Conservation (phyloP, 2,888 invertebrate genomes). For the Acrobasis repandana region DNA sequence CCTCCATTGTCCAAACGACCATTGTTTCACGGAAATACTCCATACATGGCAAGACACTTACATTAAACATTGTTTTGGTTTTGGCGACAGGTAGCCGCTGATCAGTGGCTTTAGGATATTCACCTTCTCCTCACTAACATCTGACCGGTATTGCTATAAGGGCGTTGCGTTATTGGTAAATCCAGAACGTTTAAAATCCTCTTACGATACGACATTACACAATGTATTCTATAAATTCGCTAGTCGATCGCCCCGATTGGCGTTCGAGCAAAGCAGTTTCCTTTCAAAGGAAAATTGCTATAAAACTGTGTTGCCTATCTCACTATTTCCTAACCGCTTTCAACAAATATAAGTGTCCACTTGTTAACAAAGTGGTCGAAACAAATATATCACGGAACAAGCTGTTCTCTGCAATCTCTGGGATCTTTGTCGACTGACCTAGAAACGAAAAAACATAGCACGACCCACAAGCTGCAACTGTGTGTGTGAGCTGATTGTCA, state of each 20-base stretch:
- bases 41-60: constrained; percentile 67
- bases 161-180: too few relatives aligned
- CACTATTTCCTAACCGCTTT: not conserved
- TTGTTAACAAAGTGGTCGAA: constrained; percentile 38
- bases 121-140: not conserved
- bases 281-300: not conserved
- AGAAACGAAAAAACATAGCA: constrained; percentile 68
- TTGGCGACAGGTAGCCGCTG: constrained; percentile 33
- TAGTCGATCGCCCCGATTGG: not conserved
- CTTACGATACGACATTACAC: not conserved
- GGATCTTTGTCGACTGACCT: constrained; percentile 56
- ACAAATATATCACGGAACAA: constrained; percentile 66
- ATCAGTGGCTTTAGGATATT: not conserved
- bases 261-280: not conserved
- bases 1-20: constrained; percentile 69
- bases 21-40: constrained; percentile 76
- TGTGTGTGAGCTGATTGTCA: constrained; percentile 38
- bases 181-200: not conserved
- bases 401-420: constrained; percentile 39
- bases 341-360: constrained; percentile 28
- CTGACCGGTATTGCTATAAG: not conserved
- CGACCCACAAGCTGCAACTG: constrained; percentile 44
- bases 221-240: not conserved
- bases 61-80: constrained; percentile 50
- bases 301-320: constrained; percentile 1